Conservation (phyloP, 2,797 vertebrate genomes). For the Dendrocincla fuliginosa region DNA sequence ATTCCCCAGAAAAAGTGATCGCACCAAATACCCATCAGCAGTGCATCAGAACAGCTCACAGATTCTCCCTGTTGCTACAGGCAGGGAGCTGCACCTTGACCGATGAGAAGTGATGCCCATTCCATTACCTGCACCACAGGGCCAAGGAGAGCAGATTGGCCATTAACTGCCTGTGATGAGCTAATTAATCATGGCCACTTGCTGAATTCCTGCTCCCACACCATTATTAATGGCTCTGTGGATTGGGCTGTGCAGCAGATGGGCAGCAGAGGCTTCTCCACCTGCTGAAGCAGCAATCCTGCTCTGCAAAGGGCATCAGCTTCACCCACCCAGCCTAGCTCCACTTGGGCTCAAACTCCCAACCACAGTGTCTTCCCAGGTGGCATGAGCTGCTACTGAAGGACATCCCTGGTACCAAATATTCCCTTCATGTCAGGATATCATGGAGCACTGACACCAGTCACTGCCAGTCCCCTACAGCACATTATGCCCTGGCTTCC, state of each 20-base stretch:
- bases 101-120: neutral
- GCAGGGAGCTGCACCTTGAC: neutral
- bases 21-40: neutral
- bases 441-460: neutral
- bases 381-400: accelerated
- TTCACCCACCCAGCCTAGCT: neutral
- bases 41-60: neutral
- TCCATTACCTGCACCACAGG: neutral
- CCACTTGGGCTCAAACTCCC: neutral
- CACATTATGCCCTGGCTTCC: neutral
- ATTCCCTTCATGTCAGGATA: neutral
- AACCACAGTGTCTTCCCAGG: accelerated
- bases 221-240: conserved; percentile 36
- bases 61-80: neutral
- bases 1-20: accelerated
- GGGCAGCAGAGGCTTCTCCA: neutral
- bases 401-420: neutral
- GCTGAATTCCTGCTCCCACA: neutral
- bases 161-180: neutral
- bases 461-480: neutral
- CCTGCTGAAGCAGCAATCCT: conserved; percentile 5
- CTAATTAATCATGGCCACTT: conserved; percentile 38
- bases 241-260: neutral
- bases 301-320: neutral
- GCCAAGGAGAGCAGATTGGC: neutral